Percentiles rank a stretch among this genome's conserved stretches.
phyloP scores from a whole-genome alignment of 2,797 vertebrate species.

The Emys orbicularis region DNA sequence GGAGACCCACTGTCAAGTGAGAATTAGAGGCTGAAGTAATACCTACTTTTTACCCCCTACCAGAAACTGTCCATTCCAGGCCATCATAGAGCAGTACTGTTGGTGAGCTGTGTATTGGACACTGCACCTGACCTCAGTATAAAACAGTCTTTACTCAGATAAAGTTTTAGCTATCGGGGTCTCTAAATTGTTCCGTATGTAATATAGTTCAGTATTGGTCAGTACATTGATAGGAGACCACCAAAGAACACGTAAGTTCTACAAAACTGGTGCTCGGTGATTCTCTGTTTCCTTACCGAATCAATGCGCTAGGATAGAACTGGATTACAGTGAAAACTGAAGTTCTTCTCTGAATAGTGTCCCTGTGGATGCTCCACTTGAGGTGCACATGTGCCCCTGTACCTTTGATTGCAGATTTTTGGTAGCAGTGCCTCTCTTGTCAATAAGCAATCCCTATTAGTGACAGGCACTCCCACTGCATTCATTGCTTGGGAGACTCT shows the following conservation, averaged over 20 bases:
- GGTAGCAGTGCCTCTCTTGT: not conserved
- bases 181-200: not conserved
- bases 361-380: not conserved
- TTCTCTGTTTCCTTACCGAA: not conserved
- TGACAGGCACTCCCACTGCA: not conserved
- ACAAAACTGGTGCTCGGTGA: not conserved
- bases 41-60: conserved; percentile 53
- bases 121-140: not conserved
- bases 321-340: not conserved
- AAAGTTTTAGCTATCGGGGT: not conserved
- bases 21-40: conserved; percentile 65
- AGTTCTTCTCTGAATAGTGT: not conserved
- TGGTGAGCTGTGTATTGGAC: not conserved
- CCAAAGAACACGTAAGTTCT: not conserved
- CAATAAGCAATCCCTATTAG: not conserved
- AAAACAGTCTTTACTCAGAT: not conserved
- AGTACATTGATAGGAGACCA: not conserved
- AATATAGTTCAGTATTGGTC: not conserved
- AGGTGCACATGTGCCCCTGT: not conserved
- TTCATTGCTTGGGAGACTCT: not conserved
- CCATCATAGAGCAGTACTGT: not conserved
- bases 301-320: not conserved
- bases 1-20: conserved; percentile 44
- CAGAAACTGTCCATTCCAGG: conserved; percentile 54
- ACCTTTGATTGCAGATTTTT: not conserved